Base-by-base conservation (phyloP, 1,140 invertebrate species). In the Panagrolaimus sp. region DNA sequence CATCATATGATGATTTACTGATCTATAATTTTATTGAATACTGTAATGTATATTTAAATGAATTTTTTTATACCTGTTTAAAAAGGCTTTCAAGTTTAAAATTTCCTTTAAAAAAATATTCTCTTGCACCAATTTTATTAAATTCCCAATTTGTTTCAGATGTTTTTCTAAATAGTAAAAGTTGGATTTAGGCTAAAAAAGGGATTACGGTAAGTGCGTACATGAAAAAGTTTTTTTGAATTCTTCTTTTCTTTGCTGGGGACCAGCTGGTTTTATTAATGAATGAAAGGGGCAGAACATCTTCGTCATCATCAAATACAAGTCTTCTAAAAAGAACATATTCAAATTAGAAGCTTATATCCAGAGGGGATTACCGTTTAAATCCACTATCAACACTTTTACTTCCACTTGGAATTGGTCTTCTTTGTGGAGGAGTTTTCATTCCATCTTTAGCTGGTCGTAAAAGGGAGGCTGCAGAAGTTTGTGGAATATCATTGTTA, bases 41-140 rank as follows among this genome's bases (percentile, higher is more conserved):
- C n/a, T 4, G n/a, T n/a, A 47, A 14, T 14, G 46, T n/a, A 52
- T 4, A 52, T 52, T 4, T 52, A 26, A 2, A 52, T 2, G 2
- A 52, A 17, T 58, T 58, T 38, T 65, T 43, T 14, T 17, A 43
- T n/a, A 69, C 68, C 43, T 73, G 70, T 68, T 72, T 26, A 38
- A 45, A 73, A n/a, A 73, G 28, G 17, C 48, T 66, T 17, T 62
- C 48, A 10, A 73, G 64, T 55, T 68, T 52, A 44, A 73, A 73
- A n/a, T 67, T 68, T 14, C 71, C 71, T n/a, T 64, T 43, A 10
- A 55, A 43, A 45, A 72, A 72, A 38, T 72, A 72, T 32, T 72
- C 26, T 9, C 14, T 28, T 12, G 48, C 63, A 0, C 15, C 24
- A 38, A 17, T 26, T 3, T 63, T n/a, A 32, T 24, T 44, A 28